Evolutionary conservation across 2,797 vertebrate genomes (phyloP).

Genomic region (Cottoperca gobio): DNA sequence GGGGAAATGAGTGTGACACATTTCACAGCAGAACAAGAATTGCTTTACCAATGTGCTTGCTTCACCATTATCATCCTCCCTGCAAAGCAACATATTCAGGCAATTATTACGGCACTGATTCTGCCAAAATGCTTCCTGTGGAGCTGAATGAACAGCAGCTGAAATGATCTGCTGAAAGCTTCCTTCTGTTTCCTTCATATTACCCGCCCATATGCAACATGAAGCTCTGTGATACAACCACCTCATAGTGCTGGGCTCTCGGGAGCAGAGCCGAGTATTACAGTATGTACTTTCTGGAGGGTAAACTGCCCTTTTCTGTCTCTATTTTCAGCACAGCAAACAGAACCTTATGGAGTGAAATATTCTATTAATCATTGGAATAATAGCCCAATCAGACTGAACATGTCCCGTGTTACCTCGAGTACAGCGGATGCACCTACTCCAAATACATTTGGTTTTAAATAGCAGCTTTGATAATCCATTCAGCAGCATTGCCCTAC

Average conservation of each 20-base stretch:
- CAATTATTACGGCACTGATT: slow-evolving; percentile 31
- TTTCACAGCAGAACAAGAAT: slow-evolving; percentile 7
- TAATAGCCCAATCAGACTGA: slow-evolving; percentile 30
- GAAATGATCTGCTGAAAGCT: slow-evolving; percentile 46
- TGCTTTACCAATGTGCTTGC: slow-evolving; percentile 9
- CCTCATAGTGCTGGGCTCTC: background rate
- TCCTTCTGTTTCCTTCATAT: slow-evolving; percentile 42
- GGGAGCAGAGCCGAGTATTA: slow-evolving; percentile 33
- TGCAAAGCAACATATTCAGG: slow-evolving; percentile 24
- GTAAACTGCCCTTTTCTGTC: background rate
- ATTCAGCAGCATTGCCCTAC: slow-evolving; percentile 59
- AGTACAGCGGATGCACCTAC: slow-evolving; percentile 12
- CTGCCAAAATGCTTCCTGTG: slow-evolving; percentile 40
- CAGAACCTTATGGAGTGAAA: slow-evolving; percentile 21
- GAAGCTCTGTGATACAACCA: slow-evolving; percentile 36
- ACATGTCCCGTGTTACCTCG: slow-evolving; percentile 23
- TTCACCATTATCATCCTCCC: slow-evolving; percentile 21
- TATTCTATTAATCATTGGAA: slow-evolving; percentile 12
- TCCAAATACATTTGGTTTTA: slow-evolving; percentile 35
- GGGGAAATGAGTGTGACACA: slow-evolving; percentile 10
- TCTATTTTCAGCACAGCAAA: slow-evolving; percentile 17
- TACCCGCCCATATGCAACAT: slow-evolving; percentile 32
- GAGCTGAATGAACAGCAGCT: slow-evolving; percentile 43
- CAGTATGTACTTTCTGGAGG: background rate
- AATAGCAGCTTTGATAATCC: slow-evolving; percentile 63